phyloP scores from a whole-genome alignment of 2,888 invertebrate genomes.

The Isoperla grammatica region DNA sequence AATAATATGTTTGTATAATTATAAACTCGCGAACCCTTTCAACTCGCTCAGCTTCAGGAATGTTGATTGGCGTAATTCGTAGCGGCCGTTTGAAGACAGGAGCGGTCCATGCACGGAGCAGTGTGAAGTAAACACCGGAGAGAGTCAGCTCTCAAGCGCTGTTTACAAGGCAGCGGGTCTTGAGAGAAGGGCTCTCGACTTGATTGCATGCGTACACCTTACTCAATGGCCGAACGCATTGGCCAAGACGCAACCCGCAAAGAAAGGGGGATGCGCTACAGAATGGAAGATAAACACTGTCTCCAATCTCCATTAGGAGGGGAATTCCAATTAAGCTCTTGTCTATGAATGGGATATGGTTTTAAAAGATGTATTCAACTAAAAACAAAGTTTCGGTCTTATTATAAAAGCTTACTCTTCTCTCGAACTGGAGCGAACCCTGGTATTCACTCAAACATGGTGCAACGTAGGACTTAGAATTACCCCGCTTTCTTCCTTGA shows the following conservation, averaged over 20 bases:
- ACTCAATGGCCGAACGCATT: not conserved
- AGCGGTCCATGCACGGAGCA: not conserved
- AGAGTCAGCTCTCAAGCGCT: not conserved
- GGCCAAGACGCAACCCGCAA: not conserved
- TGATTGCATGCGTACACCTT: not conserved
- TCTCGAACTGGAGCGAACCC: no score
- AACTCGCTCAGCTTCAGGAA: no score
- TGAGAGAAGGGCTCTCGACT: not conserved
- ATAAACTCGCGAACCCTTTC: no score
- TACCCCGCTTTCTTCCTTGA: no score
- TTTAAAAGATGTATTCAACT: no score
- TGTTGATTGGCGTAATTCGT: no score
- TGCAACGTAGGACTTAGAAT: no score
- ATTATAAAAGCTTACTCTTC: no score
- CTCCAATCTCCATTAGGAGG: constrained; percentile 9
- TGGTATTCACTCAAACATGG: no score
- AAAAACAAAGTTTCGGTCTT: not conserved
- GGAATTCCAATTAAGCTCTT: constrained; percentile 22
- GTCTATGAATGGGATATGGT: constrained; percentile 2
- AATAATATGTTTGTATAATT: no score
- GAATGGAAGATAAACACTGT: constrained; percentile 15
- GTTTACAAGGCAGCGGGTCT: not conserved
- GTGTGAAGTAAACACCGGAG: not conserved
- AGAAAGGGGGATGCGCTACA: not conserved
- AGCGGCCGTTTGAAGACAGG: no score